Conservation (phyloP, 1,140 invertebrate species). For the Drosophila santomea region DNA sequence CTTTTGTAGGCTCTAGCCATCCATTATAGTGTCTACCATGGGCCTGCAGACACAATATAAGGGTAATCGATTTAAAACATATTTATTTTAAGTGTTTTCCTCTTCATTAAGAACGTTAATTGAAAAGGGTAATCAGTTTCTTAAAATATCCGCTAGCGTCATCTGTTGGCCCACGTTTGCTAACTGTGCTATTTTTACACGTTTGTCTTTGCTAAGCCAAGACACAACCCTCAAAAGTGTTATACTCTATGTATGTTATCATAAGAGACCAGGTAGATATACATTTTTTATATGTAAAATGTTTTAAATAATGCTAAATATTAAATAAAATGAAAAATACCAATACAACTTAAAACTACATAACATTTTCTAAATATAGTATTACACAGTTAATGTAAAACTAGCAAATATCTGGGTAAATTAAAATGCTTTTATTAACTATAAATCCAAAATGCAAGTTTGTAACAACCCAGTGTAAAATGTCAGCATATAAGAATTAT, state of each 20-base stretch:
- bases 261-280: conserved; percentile 1
- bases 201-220: conserved; percentile 10
- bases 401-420: too few relatives aligned
- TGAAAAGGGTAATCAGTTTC: fast-evolving
- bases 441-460: too few relatives aligned
- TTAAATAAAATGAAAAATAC: too few relatives aligned
- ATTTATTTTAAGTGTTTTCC: not conserved
- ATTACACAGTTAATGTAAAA: too few relatives aligned
- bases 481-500: not conserved
- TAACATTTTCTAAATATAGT: too few relatives aligned
- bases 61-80: not conserved
- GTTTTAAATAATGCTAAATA: too few relatives aligned
- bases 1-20: conserved; percentile 91
- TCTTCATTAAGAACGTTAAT: not conserved
- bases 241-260: not conserved
- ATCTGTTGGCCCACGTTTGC: conserved; percentile 30
- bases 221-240: conserved; percentile 25
- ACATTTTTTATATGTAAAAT: not conserved
- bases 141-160: conserved; percentile 30
- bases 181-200: conserved; percentile 49
- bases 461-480: too few relatives aligned
- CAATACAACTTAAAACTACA: too few relatives aligned
- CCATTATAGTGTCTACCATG: conserved; percentile 89
- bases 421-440: too few relatives aligned
- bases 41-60: conserved; percentile 86